Conservation (phyloP, 1,140 invertebrate genomes). For the Neomicropteryx cornuta region DNA sequence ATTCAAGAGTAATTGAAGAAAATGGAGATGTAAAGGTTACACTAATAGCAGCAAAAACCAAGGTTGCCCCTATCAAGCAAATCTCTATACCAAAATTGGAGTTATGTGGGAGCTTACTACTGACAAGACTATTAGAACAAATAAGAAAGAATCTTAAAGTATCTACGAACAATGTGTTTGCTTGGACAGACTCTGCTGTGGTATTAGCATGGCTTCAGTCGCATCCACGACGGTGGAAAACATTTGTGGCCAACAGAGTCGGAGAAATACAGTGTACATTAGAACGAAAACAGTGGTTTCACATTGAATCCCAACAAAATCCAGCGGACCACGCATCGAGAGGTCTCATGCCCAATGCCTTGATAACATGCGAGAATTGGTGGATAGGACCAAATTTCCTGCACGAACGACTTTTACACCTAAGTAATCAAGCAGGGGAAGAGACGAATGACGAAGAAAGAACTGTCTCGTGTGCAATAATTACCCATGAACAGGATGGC, state of each 20-base stretch:
- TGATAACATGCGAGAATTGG: no score
- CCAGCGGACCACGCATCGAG: constrained; percentile 27
- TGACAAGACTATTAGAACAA: constrained; percentile 15
- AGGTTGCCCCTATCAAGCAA: constrained; percentile 22
- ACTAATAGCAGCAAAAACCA: constrained; percentile 22
- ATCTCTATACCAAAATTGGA: constrained; percentile 20
- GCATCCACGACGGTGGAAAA: constrained; percentile 14
- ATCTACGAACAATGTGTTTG: neutral
- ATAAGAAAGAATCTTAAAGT: constrained; percentile 9
- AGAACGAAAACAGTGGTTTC: neutral
- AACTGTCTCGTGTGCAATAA: no score
- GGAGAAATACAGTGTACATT: constrained; percentile 15
- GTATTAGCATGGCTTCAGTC: constrained; percentile 20
- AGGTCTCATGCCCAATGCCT: no score
- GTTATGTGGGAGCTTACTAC: constrained; percentile 20
- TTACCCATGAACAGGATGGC: no score
- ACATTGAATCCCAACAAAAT: constrained; percentile 18
- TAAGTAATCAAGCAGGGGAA: no score
- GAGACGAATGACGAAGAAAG: no score
- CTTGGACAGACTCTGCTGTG: constrained; percentile 21
- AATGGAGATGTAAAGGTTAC: constrained; percentile 6
- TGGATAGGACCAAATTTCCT: no score
- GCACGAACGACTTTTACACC: no score
- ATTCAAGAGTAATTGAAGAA: constrained; percentile 11
- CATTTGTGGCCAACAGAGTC: constrained; percentile 22